Conservation (phyloP, 2,888 invertebrate species). For the Poecilobothrus nobilitatus region DNA sequence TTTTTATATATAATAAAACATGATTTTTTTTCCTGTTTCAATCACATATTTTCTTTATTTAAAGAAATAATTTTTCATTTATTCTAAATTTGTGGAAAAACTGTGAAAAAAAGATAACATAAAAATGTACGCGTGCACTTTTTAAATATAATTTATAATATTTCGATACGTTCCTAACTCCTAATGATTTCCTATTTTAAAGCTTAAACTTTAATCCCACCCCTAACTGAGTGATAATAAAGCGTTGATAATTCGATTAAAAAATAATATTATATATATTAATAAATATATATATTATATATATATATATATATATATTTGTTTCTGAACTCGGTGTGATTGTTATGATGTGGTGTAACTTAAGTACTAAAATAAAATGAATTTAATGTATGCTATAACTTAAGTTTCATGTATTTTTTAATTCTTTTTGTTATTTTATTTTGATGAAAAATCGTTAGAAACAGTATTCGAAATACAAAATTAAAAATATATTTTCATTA, state of each 20-base stretch:
- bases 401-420: too few relatives aligned
- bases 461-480: too few relatives aligned
- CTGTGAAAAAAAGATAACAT: not conserved
- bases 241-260: conserved; percentile 3
- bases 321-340: too few relatives aligned
- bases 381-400: too few relatives aligned
- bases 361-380: too few relatives aligned
- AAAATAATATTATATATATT: not conserved
- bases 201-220: not conserved
- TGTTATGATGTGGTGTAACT: too few relatives aligned
- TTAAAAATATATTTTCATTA: too few relatives aligned
- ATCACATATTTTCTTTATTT: not conserved
- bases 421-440: too few relatives aligned
- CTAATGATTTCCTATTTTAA: not conserved
- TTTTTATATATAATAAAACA: not conserved
- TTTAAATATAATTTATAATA: not conserved
- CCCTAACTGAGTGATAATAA: conserved; percentile 2
- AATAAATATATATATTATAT: too few relatives aligned
- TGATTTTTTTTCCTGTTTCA: not conserved
- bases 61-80: too few relatives aligned
- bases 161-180: not conserved
- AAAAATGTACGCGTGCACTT: not conserved
- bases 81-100: not conserved
- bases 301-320: too few relatives aligned
- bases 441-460: too few relatives aligned